Evolutionary conservation across 2,888 invertebrate species (phyloP).

Genomic region (Hetaerina titia): DNA sequence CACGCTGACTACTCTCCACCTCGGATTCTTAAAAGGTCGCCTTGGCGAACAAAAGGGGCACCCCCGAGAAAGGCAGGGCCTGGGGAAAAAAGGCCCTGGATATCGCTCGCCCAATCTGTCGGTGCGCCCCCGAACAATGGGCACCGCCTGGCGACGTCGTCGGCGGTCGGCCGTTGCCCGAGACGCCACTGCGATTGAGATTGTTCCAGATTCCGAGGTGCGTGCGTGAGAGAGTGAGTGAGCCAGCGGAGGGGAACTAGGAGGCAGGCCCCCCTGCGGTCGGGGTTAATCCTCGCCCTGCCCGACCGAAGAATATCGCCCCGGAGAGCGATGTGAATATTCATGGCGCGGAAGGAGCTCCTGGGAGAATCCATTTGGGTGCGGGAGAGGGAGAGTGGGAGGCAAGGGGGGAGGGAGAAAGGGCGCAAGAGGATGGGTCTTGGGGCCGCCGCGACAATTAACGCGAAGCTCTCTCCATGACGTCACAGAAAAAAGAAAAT

Average conservation of each 20-base stretch:
- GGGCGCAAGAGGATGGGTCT: background rate
- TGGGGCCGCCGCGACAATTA: background rate
- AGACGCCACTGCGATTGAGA: background rate
- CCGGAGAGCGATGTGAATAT: conserved; percentile 11
- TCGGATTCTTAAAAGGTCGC: no score
- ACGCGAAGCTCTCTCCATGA: background rate
- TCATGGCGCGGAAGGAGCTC: conserved; percentile 53
- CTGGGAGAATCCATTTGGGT: conserved; percentile 42
- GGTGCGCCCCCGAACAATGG: background rate
- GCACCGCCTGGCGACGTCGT: no score
- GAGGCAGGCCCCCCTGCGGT: no score
- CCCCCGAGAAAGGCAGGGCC: background rate
- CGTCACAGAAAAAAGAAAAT: background rate
- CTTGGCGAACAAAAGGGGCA: no score
- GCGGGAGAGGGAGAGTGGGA: background rate
- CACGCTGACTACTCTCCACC: no score
- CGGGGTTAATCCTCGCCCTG: background rate
- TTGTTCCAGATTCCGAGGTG: conserved; percentile 1
- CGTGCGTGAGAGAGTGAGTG: background rate
- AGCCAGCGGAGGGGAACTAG: background rate
- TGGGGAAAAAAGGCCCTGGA: background rate
- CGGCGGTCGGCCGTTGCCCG: background rate
- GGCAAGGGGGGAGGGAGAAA: background rate
- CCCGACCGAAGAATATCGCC: background rate
- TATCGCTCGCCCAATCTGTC: background rate